phyloP scores from a whole-genome alignment of 2,888 invertebrate species.

The Diadromus collaris region DNA sequence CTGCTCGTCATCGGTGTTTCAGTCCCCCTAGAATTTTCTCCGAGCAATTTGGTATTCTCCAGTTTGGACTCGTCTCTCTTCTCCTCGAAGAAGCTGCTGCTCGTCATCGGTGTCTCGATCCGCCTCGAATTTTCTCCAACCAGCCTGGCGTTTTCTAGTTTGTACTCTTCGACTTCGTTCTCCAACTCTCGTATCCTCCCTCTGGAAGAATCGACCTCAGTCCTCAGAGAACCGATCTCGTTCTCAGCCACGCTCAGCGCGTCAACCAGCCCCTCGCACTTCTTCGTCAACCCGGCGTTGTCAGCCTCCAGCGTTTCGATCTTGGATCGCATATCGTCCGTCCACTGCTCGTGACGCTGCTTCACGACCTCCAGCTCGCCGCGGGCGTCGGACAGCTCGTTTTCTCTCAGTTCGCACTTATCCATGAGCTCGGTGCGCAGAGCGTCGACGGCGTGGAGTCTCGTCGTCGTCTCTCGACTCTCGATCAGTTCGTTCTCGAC shows the following conservation, averaged over 20 bases:
- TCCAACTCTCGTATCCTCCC: conserved; percentile 57
- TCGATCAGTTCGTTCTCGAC: conserved; percentile 70
- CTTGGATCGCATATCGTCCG: conserved; percentile 81
- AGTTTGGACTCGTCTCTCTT: conserved; percentile 55
- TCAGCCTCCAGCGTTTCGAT: conserved; percentile 75
- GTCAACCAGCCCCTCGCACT: conserved; percentile 72
- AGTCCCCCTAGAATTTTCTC: not conserved
- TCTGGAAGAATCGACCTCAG: conserved; percentile 34
- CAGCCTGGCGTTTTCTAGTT: conserved; percentile 37
- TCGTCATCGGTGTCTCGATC: conserved; percentile 3
- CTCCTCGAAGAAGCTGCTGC: conserved; percentile 31
- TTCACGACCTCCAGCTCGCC: conserved; percentile 79
- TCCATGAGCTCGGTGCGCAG: conserved; percentile 58
- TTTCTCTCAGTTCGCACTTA: conserved; percentile 72
- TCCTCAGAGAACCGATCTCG: conserved; percentile 28
- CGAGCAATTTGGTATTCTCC: conserved; percentile 20
- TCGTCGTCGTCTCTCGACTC: conserved; percentile 59
- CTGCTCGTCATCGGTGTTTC: conserved; percentile 15
- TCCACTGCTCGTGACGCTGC: conserved; percentile 81
- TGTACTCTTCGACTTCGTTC: conserved; percentile 65
- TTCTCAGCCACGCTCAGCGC: conserved; percentile 20
- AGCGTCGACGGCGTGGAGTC: conserved; percentile 63
- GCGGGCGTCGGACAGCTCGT: conserved; percentile 80
- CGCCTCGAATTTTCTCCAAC: conserved; percentile 5
- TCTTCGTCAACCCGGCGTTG: conserved; percentile 71